These are phyloP conservation scores for Aepyceros melampus DNA, from an alignment of 2,113 vertebrate species.

Conservation along the genomic window DNA sequence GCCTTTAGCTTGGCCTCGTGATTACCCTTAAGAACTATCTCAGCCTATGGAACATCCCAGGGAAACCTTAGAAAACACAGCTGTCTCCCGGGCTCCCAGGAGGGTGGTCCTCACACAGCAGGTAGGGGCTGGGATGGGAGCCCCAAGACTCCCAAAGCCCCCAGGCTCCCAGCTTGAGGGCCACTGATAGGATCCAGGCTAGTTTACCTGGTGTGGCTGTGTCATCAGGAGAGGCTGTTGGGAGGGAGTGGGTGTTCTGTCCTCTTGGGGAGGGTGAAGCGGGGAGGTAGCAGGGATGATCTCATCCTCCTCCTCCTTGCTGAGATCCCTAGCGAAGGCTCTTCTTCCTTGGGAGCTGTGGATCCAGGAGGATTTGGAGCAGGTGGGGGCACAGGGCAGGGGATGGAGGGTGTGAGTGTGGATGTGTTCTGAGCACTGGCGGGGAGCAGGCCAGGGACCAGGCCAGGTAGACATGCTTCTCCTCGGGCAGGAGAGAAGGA, in stretches of 20 bases:
- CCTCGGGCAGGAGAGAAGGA: accelerated
- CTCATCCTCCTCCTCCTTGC: background rate
- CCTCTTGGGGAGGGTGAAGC: background rate
- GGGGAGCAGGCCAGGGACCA: accelerated
- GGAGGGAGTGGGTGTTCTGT: background rate
- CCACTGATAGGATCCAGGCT: background rate
- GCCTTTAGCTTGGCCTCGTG: background rate
- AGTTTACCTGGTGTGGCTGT: too few species aligned
- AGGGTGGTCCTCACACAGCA: accelerated
- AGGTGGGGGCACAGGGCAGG: background rate
- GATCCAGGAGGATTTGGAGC: background rate
- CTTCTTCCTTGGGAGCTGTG: background rate
- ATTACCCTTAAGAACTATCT: background rate
- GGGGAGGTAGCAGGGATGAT: background rate
- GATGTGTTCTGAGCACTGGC: background rate
- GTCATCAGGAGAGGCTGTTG: accelerated
- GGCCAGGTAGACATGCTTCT: background rate
- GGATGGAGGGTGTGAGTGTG: background rate
- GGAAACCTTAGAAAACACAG: background rate
- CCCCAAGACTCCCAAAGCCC: too few species aligned
- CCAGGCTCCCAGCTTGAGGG: too few species aligned
- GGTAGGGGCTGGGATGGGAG: background rate
- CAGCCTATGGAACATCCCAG: background rate
- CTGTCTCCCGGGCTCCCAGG: accelerated
- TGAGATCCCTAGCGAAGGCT: background rate